phyloP scores from a whole-genome alignment of 2,888 invertebrate species.

The Proisotoma minuta region DNA sequence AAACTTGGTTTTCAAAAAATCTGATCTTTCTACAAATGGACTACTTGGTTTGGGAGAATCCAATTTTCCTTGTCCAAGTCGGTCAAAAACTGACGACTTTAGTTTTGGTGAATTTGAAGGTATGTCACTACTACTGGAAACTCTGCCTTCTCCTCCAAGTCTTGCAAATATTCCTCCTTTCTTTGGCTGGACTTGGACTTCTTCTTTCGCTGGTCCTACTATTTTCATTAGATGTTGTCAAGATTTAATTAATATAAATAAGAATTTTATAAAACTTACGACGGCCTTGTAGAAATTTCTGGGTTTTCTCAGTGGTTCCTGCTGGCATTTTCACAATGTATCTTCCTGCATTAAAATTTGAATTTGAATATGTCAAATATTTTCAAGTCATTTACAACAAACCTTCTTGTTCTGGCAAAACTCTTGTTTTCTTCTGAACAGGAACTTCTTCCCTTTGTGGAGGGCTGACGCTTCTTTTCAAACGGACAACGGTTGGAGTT shows the following conservation, averaged over 20 bases:
- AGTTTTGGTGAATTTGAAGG: not conserved
- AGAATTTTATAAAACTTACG: slow-evolving; percentile 9
- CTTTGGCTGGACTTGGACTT: slow-evolving; percentile 43
- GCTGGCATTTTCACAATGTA: slow-evolving; percentile 55
- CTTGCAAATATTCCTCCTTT: slow-evolving; percentile 55
- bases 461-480: not conserved
- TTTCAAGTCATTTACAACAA: slow-evolving; percentile 46
- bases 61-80: slow-evolving; percentile 33
- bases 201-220: slow-evolving; percentile 31
- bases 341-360: slow-evolving; percentile 30
- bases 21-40: not conserved
- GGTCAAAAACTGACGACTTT: slow-evolving; percentile 36
- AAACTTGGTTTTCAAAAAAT: slow-evolving; percentile 25
- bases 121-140: slow-evolving; percentile 48
- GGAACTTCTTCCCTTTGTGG: slow-evolving; percentile 49
- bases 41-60: not conserved
- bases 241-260: not conserved
- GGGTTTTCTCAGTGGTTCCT: slow-evolving; percentile 52
- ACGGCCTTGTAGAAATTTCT: slow-evolving; percentile 49
- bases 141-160: slow-evolving; percentile 55
- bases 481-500: not conserved
- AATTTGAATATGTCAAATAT: not conserved
- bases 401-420: slow-evolving; percentile 57
- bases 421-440: slow-evolving; percentile 50
- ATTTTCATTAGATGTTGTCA: not conserved